phyloP scores from a whole-genome alignment of 2,888 invertebrate genomes.

The Agrochola lychnidis region DNA sequence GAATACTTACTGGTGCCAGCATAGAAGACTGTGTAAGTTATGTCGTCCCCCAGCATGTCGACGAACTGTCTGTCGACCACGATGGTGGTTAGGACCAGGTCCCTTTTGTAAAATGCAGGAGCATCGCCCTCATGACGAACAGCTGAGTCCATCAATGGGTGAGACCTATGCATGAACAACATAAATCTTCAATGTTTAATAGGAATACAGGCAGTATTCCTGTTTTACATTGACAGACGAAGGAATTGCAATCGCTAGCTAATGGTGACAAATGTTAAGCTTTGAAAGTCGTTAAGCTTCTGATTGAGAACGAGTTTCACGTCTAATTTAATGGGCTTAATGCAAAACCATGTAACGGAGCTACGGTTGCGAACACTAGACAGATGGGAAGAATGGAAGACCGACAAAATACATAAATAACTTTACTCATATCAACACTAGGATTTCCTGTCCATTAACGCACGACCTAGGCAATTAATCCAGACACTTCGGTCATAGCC shows the following conservation, averaged over 20 bases:
- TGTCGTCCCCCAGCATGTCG: slow-evolving; percentile 89
- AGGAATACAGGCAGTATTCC: neutral
- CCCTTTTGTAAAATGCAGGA: slow-evolving; percentile 92
- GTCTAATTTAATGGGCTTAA: slow-evolving; percentile 6
- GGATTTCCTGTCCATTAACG: slow-evolving; percentile 56
- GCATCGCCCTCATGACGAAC: slow-evolving; percentile 92
- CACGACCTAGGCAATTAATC: slow-evolving; percentile 45
- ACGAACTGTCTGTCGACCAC: slow-evolving; percentile 91
- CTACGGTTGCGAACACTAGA: slow-evolving; percentile 22
- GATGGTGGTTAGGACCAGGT: slow-evolving; percentile 91
- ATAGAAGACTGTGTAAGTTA: slow-evolving; percentile 91
- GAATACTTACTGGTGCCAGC: slow-evolving; percentile 91
- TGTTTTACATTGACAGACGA: slow-evolving; percentile 1
- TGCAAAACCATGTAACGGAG: slow-evolving; percentile 28
- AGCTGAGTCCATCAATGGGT: slow-evolving; percentile 93
- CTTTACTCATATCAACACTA: slow-evolving; percentile 40
- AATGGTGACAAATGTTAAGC: slow-evolving; percentile 37
- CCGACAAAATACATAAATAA: slow-evolving; percentile 43
- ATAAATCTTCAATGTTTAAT: slow-evolving; percentile 8
- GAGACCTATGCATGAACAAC: slow-evolving; percentile 83
- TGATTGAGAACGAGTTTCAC: slow-evolving; percentile 35
- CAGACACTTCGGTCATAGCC: slow-evolving; percentile 27
- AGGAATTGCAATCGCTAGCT: slow-evolving; percentile 6
- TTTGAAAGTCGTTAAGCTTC: slow-evolving; percentile 25
- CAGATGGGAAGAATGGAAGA: slow-evolving; percentile 14